Conservation (phyloP, 2,888 invertebrate species). For the Hyles lineata region DNA sequence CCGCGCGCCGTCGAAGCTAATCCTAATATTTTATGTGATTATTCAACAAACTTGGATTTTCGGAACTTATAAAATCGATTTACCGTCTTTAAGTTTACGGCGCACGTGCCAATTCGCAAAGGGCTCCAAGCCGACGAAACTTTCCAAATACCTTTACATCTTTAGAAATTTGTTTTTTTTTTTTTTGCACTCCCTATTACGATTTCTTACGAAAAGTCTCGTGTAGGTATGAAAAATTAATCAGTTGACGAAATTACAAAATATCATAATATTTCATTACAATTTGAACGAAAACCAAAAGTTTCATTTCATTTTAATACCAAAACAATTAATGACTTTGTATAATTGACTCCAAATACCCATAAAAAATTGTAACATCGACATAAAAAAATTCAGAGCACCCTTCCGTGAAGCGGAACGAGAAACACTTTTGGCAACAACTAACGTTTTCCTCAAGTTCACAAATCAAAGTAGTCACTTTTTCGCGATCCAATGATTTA, state of each 20-base stretch:
- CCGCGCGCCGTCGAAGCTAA: constrained; percentile 27
- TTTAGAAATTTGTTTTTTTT: constrained; percentile 54
- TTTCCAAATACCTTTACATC: constrained; percentile 51
- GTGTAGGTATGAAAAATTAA: no score
- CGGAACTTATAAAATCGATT: constrained; percentile 41
- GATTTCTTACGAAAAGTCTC: background rate
- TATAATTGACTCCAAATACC: no score
- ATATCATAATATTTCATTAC: background rate
- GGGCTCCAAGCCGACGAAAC: constrained; percentile 47
- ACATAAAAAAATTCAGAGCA: background rate
- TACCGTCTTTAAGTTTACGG: constrained; percentile 39
- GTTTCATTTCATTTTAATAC: no score
- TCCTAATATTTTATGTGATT: constrained; percentile 32
- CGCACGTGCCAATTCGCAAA: constrained; percentile 50
- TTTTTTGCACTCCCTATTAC: constrained; percentile 41
- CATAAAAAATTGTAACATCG: background rate
- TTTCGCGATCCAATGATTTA: constrained; percentile 60
- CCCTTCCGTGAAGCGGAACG: background rate
- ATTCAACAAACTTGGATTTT: constrained; percentile 30
- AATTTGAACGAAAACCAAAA: background rate
- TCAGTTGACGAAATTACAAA: no score
- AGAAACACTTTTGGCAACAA: constrained; percentile 31
- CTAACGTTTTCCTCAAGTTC: constrained; percentile 38
- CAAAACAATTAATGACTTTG: no score
- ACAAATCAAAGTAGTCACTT: constrained; percentile 40